Conservation (phyloP, 2,888 invertebrate species). For the Epinotia demarniana region DNA sequence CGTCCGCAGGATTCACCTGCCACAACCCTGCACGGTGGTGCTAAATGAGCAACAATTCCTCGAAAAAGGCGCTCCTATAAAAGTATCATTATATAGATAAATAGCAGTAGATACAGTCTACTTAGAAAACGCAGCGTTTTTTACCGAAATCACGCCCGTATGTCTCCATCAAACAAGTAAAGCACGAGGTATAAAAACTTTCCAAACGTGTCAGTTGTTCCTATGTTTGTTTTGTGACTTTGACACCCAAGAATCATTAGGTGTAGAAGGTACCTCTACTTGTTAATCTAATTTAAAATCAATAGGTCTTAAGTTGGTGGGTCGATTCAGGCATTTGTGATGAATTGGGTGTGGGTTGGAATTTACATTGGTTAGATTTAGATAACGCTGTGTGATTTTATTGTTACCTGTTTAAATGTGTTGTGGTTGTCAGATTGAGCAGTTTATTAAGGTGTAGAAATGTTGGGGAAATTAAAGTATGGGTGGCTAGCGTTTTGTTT, state of each 20-base stretch:
- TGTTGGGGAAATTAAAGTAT: neutral
- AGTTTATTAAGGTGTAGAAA: conserved; percentile 18
- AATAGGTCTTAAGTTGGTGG: neutral
- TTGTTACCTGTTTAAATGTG: conserved; percentile 18
- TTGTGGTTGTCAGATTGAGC: conserved; percentile 9
- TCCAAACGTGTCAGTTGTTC: conserved; percentile 38
- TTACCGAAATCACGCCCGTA: neutral
- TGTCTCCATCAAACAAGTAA: conserved; percentile 28
- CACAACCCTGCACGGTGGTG: no score
- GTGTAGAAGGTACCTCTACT: conserved; percentile 37
- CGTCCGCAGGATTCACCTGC: no score
- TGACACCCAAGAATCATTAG: conserved; percentile 43
- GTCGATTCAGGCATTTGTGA: neutral
- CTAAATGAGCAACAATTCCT: no score
- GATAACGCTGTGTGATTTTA: conserved; percentile 28
- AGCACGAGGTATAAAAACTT: conserved; percentile 44
- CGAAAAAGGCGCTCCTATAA: no score
- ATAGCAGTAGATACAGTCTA: no score
- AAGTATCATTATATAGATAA: no score
- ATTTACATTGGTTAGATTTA: conserved; percentile 16
- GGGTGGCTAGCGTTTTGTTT: conserved; percentile 14
- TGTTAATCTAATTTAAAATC: neutral
- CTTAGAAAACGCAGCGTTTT: neutral
- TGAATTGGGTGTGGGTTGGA: neutral
- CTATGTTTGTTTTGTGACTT: conserved; percentile 41